phyloP scores from a whole-genome alignment of 2,888 invertebrate species.

The Habrosyne pyritoides region DNA sequence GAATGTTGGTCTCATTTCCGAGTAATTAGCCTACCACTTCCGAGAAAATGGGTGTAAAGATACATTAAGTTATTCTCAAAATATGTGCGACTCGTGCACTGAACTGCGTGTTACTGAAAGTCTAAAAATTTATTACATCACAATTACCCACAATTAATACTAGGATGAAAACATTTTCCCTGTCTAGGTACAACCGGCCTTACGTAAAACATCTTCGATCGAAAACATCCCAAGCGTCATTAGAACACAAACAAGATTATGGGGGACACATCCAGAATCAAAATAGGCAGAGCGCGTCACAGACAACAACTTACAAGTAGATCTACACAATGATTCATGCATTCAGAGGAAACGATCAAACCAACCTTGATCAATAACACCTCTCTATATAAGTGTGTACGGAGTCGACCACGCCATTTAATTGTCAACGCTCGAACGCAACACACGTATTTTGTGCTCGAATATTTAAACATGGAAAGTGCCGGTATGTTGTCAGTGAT shows the following conservation, averaged over 20 bases:
- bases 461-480: slow-evolving; percentile 11
- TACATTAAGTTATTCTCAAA: too few relatives aligned
- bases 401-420: slow-evolving; percentile 53
- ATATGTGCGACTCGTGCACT: too few relatives aligned
- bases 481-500: slow-evolving; percentile 2
- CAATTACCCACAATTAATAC: too few relatives aligned
- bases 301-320: background rate
- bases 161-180: too few relatives aligned
- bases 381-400: slow-evolving; percentile 46
- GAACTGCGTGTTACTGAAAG: too few relatives aligned
- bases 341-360: slow-evolving; percentile 22
- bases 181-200: too few relatives aligned
- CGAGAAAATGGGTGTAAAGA: too few relatives aligned
- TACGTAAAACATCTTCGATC: background rate
- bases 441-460: slow-evolving; percentile 12
- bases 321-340: slow-evolving; percentile 22
- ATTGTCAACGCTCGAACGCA: slow-evolving; percentile 40
- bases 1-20: too few relatives aligned
- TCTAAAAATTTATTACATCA: too few relatives aligned
- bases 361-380: slow-evolving; percentile 29
- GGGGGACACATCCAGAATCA: background rate
- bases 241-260: background rate
- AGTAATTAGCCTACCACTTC: too few relatives aligned
- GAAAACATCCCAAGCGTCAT: background rate
- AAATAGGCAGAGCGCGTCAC: background rate